phyloP scores from a whole-genome alignment of 2,888 invertebrate genomes.

The Tanypteryx hageni region DNA sequence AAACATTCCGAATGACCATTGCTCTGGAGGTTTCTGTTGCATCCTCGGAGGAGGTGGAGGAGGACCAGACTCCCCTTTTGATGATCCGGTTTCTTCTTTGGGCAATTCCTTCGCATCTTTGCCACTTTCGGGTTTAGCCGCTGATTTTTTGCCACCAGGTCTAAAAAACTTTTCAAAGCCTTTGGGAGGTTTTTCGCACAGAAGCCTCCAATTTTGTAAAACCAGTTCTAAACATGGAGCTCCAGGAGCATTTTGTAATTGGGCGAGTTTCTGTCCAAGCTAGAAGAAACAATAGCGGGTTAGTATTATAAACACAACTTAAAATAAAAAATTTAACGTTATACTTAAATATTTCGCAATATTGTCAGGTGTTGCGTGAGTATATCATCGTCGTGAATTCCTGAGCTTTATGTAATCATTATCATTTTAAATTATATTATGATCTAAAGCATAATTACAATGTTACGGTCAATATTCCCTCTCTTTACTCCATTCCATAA shows the following conservation, averaged over 20 bases:
- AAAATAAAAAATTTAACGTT: conserved; percentile 39
- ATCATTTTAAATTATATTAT: background rate
- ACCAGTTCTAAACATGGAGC: conserved; percentile 79
- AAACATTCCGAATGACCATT: conserved; percentile 77
- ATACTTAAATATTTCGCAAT: conserved; percentile 71
- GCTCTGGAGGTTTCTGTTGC: conserved; percentile 73
- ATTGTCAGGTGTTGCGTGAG: conserved; percentile 7
- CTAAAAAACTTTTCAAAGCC: conserved; percentile 96
- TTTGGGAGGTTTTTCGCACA: conserved; percentile 90
- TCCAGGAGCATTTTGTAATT: conserved; percentile 74
- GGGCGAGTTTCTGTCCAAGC: conserved; percentile 74
- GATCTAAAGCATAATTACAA: conserved; percentile 72
- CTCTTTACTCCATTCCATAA: conserved; percentile 74
- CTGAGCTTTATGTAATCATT: conserved; percentile 27
- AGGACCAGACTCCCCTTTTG: conserved; percentile 72
- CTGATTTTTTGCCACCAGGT: conserved; percentile 75
- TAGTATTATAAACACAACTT: background rate
- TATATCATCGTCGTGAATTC: conserved; percentile 5
- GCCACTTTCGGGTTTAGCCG: conserved; percentile 66
- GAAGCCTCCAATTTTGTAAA: conserved; percentile 80
- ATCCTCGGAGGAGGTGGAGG: conserved; percentile 72
- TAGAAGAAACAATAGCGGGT: conserved; percentile 29
- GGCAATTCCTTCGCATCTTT: conserved; percentile 73
- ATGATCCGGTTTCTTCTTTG: conserved; percentile 70
- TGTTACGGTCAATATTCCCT: conserved; percentile 73